Conservation (phyloP, 2,797 vertebrate species). For the Ptychadena robeensis region DNA sequence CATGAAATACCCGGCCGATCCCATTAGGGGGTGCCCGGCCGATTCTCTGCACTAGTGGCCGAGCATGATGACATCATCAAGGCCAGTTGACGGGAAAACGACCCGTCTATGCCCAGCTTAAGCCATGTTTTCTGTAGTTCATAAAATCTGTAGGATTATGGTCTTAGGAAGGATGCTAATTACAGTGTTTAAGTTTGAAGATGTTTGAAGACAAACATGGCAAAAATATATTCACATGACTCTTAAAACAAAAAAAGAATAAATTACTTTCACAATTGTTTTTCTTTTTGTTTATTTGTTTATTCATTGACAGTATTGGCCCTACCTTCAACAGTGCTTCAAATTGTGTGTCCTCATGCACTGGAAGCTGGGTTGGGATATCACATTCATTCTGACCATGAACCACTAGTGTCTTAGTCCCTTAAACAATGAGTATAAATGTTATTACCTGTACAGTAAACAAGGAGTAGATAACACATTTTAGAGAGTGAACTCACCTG, state of each 20-base stretch:
- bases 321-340: conserved; percentile 94
- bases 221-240: too few relatives aligned
- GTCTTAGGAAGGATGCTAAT: too few relatives aligned
- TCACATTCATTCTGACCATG: conserved; percentile 99
- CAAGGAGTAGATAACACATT: conserved; percentile 9
- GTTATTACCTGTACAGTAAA: neutral
- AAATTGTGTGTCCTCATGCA: conserved; percentile 98
- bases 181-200: too few relatives aligned
- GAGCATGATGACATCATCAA: too few relatives aligned
- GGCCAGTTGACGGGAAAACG: too few relatives aligned
- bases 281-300: neutral
- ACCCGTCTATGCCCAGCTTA: too few relatives aligned
- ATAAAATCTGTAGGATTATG: too few relatives aligned
- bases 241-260: neutral
- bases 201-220: too few relatives aligned
- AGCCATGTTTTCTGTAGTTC: too few relatives aligned
- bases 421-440: conserved; percentile 68
- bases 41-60: too few relatives aligned
- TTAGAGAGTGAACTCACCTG: conserved; percentile 77
- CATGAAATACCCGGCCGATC: too few relatives aligned
- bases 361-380: conserved; percentile 97
- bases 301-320: neutral
- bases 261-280: neutral
- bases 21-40: too few relatives aligned
- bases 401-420: conserved; percentile 96